Evolutionary conservation across 2,888 invertebrate species (phyloP).

Genomic region (Melipona bicolor): DNA sequence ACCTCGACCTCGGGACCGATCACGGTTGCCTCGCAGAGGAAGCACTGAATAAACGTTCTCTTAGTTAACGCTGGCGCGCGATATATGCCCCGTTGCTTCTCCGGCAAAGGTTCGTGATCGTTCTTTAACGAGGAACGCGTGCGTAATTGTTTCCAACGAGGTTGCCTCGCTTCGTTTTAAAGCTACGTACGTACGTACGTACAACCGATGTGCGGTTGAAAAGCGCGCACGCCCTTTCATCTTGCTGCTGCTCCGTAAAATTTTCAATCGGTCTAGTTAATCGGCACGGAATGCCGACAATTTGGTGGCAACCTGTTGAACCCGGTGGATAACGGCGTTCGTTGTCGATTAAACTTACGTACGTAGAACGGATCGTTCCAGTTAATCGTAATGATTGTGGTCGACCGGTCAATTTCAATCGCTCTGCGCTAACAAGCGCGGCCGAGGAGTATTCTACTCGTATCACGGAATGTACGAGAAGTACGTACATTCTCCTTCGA

Average conservation of each 20-base stretch:
- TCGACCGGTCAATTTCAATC: conserved; percentile 31
- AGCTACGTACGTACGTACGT: too few relatives aligned
- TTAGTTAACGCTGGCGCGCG: conserved; percentile 17
- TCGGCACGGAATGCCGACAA: conserved; percentile 12
- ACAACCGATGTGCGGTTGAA: not conserved
- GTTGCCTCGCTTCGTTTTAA: too few relatives aligned
- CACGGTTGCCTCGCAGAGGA: not conserved
- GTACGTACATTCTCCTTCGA: not conserved
- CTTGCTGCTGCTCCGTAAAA: not conserved
- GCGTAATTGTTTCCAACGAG: conserved; percentile 8
- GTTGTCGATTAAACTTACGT: conserved; percentile 45
- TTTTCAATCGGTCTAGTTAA: conserved; percentile 25
- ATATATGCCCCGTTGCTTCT: not conserved
- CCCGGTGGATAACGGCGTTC: conserved; percentile 34
- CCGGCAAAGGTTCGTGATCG: not conserved
- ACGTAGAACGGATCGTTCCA: conserved; percentile 43
- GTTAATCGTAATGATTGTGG: conserved; percentile 38
- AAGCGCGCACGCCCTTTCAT: not conserved
- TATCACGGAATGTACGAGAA: too few relatives aligned
- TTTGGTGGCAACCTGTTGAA: conserved; percentile 55
- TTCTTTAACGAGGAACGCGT: conserved; percentile 9
- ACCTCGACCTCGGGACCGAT: conserved; percentile 22
- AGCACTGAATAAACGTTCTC: conserved; percentile 6
- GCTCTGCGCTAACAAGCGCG: conserved; percentile 20
- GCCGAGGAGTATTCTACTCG: not conserved